These are phyloP conservation scores for Alethe castanea DNA, from an alignment of 2,113 vertebrate species.

Conservation along the genomic window DNA sequence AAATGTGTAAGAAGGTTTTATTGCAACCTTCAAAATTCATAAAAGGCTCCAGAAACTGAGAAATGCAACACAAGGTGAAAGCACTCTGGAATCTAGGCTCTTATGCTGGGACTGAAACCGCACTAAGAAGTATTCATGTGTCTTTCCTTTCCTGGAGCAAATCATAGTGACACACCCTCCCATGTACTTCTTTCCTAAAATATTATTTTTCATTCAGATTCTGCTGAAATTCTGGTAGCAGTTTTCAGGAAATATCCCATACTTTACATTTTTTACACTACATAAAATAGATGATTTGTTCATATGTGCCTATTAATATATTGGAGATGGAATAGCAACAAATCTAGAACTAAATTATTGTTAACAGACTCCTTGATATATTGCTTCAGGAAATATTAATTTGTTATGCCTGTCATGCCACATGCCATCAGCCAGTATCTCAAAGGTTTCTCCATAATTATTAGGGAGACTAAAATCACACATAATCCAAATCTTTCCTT, in stretches of 20 bases:
- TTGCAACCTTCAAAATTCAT: neutral
- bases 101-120: neutral
- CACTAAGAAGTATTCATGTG: neutral
- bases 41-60: neutral
- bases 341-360: conserved; percentile 13
- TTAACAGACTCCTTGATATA: neutral
- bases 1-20: neutral
- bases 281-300: neutral
- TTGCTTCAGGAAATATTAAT: conserved; percentile 28
- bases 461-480: conserved; percentile 49
- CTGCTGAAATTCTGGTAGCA: neutral
- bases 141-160: neutral
- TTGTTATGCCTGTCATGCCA: conserved; percentile 21
- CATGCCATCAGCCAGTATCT: neutral
- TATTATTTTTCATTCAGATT: neutral
- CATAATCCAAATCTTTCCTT: conserved; percentile 50
- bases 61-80: neutral
- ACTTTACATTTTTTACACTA: neutral
- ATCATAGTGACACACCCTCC: accelerated
- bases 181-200: neutral
- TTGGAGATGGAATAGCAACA: neutral
- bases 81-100: neutral
- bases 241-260: neutral
- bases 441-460: conserved; percentile 58
- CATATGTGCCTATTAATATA: neutral